Evolutionary conservation across 23 tunicate species (phyloP).

Genomic region (Styela plicata): DNA sequence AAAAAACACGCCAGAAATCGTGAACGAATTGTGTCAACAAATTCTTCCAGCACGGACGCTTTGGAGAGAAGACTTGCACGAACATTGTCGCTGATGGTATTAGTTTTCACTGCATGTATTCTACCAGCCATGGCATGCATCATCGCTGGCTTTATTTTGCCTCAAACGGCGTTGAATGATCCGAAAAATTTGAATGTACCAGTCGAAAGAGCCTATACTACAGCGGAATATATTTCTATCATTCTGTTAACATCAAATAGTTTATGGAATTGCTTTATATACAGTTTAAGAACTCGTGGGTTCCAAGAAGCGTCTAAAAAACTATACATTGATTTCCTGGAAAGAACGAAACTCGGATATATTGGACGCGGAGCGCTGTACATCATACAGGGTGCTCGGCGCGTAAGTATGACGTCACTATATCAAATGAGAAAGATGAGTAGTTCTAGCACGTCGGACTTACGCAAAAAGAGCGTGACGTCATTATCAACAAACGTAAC

Average conservation of each 20-base stretch:
- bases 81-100: slow-evolving; percentile 25
- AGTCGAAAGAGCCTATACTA: not conserved
- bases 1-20: slow-evolving; percentile 23
- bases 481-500: slow-evolving; percentile 8
- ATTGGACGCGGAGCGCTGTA: slow-evolving; percentile 12
- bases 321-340: not conserved
- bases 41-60: not conserved
- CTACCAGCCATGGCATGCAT: slow-evolving; percentile 14
- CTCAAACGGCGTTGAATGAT: not conserved
- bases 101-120: not conserved
- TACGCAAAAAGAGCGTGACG: slow-evolving; percentile 28
- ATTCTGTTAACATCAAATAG: slow-evolving; percentile 19
- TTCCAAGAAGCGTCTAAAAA: not conserved
- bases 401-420: slow-evolving; percentile 20
- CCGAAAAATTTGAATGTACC: slow-evolving; percentile 5
- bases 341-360: not conserved
- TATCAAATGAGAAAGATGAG: slow-evolving; percentile 11
- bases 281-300: slow-evolving; percentile 29
- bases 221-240: slow-evolving; percentile 15
- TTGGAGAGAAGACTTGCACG: slow-evolving; percentile 28
- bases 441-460: slow-evolving; percentile 1
- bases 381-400: slow-evolving; percentile 1
- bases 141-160: not conserved
- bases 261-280: slow-evolving; percentile 18
- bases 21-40: not conserved